Conservation (phyloP, 2,888 invertebrate genomes). For the Phragmatobia fuliginosa region DNA sequence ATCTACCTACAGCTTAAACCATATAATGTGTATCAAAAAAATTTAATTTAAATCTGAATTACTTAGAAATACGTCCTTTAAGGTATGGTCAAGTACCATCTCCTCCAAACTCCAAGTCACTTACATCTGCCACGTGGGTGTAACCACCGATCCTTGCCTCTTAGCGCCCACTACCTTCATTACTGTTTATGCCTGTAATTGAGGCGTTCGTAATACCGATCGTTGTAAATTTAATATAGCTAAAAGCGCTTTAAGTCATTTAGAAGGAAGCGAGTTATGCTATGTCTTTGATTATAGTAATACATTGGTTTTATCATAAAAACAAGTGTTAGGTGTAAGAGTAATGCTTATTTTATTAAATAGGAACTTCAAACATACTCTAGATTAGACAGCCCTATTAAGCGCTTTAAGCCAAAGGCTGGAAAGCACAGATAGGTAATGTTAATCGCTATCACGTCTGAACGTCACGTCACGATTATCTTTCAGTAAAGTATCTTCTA, state of each 20-base stretch:
- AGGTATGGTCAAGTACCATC: not conserved
- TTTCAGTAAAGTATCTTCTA: no score
- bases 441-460: not conserved
- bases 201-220: conserved; percentile 16
- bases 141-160: conserved; percentile 11
- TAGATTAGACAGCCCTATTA: not conserved
- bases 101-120: conserved; percentile 1
- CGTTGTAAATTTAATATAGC: not conserved
- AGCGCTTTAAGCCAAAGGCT: not conserved
- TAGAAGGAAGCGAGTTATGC: not conserved
- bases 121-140: conserved; percentile 13
- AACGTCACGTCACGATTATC: no score
- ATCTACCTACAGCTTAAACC: no score
- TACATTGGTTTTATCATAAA: not conserved
- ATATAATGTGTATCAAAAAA: no score
- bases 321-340: not conserved
- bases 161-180: conserved; percentile 24
- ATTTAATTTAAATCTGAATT: not conserved
- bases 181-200: conserved; percentile 20
- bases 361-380: not conserved
- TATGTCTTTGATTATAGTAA: not conserved
- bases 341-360: not conserved
- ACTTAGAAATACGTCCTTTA: not conserved
- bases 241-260: conserved; percentile 4
- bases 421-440: not conserved